Evolutionary conservation across 1,140 invertebrate species (phyloP).

Genomic region (Drosophila santomea): DNA sequence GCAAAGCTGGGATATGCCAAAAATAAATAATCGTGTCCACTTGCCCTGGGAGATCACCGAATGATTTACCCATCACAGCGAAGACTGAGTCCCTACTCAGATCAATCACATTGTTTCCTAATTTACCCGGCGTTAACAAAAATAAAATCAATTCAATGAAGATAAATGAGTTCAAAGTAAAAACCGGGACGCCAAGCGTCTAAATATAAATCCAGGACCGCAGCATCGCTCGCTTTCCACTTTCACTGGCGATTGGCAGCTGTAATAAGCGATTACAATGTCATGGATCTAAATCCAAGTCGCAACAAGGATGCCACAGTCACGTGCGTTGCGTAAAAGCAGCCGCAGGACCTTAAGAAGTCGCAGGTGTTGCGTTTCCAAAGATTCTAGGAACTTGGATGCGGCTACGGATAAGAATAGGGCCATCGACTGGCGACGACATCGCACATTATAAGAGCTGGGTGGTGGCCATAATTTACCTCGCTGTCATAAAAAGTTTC

Average conservation of each 20-base stretch:
- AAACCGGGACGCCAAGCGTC: slow-evolving; percentile 12
- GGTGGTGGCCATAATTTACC: slow-evolving; percentile 53
- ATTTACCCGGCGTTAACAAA: slow-evolving; percentile 26
- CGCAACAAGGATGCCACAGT: slow-evolving; percentile 37
- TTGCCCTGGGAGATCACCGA: slow-evolving; percentile 10
- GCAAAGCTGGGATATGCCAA: slow-evolving; percentile 22
- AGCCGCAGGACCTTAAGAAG: slow-evolving; percentile 19
- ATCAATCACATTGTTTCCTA: slow-evolving; percentile 47
- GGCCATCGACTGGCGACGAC: slow-evolving; percentile 27
- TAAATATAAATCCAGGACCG: slow-evolving; percentile 12
- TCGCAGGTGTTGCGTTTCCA: slow-evolving; percentile 43
- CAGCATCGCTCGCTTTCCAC: slow-evolving; percentile 1
- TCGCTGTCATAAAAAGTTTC: slow-evolving; percentile 64
- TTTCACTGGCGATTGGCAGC: slow-evolving; percentile 20
- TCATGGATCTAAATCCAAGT: slow-evolving; percentile 35
- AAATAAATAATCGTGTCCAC: slow-evolving; percentile 25
- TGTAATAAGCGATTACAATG: slow-evolving; percentile 54
- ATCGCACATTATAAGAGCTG: slow-evolving; percentile 28
- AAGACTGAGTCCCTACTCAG: slow-evolving; percentile 3
- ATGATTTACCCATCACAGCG: slow-evolving; percentile 15
- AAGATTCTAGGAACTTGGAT: not conserved
- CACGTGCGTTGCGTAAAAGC: slow-evolving; percentile 41
- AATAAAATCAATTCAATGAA: slow-evolving; percentile 58
- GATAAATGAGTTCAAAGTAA: slow-evolving; percentile 62
- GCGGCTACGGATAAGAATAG: slow-evolving; percentile 1